Conservation (phyloP, 2,113 vertebrate genomes). For the Paratilapia polleni region DNA sequence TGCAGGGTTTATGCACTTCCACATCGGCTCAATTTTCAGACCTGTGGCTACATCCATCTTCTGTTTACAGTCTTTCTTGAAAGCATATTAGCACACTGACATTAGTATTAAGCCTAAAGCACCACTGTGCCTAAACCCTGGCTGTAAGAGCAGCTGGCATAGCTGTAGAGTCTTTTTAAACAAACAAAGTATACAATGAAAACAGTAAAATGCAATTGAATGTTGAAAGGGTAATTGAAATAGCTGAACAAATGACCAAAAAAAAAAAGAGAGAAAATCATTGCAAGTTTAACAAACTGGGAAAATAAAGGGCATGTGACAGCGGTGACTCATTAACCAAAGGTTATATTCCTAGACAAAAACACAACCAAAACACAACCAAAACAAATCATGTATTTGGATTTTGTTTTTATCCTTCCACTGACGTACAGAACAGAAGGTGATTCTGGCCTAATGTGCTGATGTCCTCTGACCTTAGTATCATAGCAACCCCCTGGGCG, state of each 20-base stretch:
- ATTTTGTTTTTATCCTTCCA: not conserved
- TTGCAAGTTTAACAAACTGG: not conserved
- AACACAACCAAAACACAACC: not conserved
- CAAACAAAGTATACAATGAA: not conserved
- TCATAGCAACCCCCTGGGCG: constrained; percentile 89
- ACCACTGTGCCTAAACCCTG: not conserved
- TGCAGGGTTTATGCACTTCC: not conserved
- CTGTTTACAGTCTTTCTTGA: not conserved
- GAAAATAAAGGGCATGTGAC: not conserved
- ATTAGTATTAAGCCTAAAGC: not conserved
- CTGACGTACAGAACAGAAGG: not conserved
- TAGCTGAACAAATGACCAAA: not conserved
- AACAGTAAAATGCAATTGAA: not conserved
- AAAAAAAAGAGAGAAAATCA: not conserved
- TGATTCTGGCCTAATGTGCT: not conserved
- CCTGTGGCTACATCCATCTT: not conserved
- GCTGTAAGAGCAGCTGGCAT: not conserved
- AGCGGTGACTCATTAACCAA: not conserved
- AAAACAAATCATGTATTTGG: not conserved
- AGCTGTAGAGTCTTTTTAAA: not conserved
- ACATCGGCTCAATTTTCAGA: not conserved
- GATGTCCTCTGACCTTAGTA: constrained; percentile 83
- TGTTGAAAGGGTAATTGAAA: not conserved
- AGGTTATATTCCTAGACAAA: not conserved
- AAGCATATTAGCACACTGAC: not conserved